Conservation (phyloP, 2,797 vertebrate genomes). For the Syngnathus acus region DNA sequence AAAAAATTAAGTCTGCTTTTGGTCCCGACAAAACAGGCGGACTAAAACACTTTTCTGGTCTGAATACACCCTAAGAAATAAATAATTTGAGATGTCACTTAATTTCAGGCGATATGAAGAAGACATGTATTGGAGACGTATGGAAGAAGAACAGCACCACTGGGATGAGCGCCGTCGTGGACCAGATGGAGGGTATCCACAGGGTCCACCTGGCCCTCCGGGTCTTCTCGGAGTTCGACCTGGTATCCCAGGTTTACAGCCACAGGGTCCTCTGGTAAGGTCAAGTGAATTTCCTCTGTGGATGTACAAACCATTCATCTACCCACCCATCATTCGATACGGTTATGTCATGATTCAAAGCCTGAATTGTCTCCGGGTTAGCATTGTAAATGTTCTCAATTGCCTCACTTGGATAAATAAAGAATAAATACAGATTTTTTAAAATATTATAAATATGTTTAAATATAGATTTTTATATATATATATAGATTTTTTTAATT, state of each 20-base stretch:
- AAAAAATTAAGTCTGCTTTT: too few species aligned
- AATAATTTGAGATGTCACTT: not conserved
- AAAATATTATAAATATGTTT: too few species aligned
- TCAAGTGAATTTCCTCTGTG: not conserved
- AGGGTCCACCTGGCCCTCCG: slow-evolving; percentile 85
- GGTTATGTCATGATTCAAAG: not conserved
- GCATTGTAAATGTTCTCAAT: too few species aligned
- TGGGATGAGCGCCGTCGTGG: slow-evolving; percentile 93
- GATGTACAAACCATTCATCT: not conserved
- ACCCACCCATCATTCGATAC: not conserved
- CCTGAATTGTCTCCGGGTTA: too few species aligned
- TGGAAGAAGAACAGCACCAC: slow-evolving; percentile 96
- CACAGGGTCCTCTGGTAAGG: slow-evolving; percentile 87
- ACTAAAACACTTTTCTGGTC: too few species aligned
- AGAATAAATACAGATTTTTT: too few species aligned
- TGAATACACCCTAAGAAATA: too few species aligned
- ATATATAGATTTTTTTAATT: too few species aligned
- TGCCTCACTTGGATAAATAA: too few species aligned
- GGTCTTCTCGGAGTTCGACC: slow-evolving; percentile 91
- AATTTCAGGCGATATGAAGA: slow-evolving; percentile 88
- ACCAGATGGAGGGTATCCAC: slow-evolving; percentile 88
- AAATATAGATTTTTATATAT: too few species aligned
- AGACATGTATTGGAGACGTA: slow-evolving; percentile 97
- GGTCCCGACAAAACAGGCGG: too few species aligned
- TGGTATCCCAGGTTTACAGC: slow-evolving; percentile 86